Conservation (phyloP, 2,888 invertebrate species). For the Magallana nippona region DNA sequence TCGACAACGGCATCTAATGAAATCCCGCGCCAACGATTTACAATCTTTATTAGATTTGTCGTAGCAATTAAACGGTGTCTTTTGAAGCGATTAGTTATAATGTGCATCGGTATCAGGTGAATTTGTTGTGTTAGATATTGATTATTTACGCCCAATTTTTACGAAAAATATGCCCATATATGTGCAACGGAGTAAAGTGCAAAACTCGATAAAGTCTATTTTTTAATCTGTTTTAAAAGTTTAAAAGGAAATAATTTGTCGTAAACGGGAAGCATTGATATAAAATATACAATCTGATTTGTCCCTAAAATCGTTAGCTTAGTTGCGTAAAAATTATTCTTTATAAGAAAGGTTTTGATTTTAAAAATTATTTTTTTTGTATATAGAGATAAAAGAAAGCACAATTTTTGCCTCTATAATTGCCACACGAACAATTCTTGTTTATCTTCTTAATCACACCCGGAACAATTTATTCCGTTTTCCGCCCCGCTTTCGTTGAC, state of each 20-base stretch:
- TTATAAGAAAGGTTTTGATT: background rate
- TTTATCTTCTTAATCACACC: slow-evolving; percentile 33
- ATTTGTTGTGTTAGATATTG: too few relatives aligned
- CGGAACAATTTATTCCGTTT: slow-evolving; percentile 33
- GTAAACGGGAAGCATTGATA: too few relatives aligned
- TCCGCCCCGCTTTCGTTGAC: slow-evolving; percentile 29
- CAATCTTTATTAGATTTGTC: background rate
- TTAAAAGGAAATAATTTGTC: too few relatives aligned
- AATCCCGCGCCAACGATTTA: background rate
- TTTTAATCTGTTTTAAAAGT: too few relatives aligned
- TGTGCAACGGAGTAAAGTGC: too few relatives aligned
- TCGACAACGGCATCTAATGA: background rate
- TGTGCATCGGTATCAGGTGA: background rate
- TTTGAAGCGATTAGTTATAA: background rate
- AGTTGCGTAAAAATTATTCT: background rate
- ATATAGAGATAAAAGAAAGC: background rate
- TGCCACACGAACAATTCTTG: slow-evolving; percentile 11
- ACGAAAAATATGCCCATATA: too few relatives aligned
- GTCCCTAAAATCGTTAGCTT: too few relatives aligned
- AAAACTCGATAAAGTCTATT: too few relatives aligned
- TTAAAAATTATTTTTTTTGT: too few relatives aligned
- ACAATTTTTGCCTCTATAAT: background rate
- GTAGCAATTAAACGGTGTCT: background rate
- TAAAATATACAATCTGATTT: too few relatives aligned
- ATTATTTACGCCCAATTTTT: too few relatives aligned